Evolutionary conservation across 2,113 vertebrate species (phyloP).

Genomic region (Propithecus coquereli): DNA sequence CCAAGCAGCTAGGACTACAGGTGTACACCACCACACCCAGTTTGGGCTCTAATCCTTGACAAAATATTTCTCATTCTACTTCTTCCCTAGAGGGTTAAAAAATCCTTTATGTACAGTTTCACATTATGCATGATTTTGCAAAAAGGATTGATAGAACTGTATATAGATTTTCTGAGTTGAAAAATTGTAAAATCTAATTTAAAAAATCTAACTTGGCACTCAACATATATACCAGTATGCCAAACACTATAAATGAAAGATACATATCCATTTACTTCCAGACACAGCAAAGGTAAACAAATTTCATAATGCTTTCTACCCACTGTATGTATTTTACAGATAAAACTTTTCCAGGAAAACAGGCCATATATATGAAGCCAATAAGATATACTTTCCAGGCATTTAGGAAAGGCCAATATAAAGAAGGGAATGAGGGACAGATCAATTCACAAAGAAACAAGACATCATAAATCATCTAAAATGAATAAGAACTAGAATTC

Average conservation of each 20-base stretch:
- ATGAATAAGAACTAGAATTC: background rate
- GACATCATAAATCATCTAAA: background rate
- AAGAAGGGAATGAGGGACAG: background rate
- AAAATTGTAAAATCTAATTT: slow-evolving; percentile 30
- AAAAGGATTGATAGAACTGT: background rate
- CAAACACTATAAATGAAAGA: slow-evolving; percentile 17
- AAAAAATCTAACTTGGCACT: background rate
- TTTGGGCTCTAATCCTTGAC: background rate
- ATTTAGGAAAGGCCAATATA: background rate
- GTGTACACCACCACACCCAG: too few species aligned
- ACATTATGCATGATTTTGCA: background rate
- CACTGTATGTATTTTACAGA: background rate
- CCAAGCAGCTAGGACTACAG: too few species aligned
- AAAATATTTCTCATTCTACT: background rate
- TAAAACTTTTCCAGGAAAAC: background rate
- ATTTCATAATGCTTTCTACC: background rate
- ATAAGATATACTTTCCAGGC: background rate
- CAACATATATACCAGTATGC: background rate
- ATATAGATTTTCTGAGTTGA: background rate
- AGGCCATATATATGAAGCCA: background rate
- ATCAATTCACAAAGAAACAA: background rate
- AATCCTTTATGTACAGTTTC: background rate
- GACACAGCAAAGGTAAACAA: slow-evolving; percentile 20
- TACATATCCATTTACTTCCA: background rate
- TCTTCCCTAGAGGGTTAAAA: background rate